Base-by-base conservation (phyloP, 2,113 vertebrate species). In the Pygoscelis antarcticus region DNA sequence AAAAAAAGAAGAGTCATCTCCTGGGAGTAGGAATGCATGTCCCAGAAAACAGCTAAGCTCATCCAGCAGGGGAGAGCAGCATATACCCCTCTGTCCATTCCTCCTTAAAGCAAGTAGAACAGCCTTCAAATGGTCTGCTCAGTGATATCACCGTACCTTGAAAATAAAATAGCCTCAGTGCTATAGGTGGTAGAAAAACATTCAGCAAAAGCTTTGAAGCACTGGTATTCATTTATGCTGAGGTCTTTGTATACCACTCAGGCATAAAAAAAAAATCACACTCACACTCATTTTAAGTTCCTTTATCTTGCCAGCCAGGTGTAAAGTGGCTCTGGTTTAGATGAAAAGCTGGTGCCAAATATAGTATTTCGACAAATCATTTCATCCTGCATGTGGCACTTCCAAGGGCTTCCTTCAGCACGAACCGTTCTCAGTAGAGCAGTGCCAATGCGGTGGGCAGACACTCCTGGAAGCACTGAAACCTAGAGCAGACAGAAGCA, bases 331-430 rank as follows among this genome's bases (percentile, higher is more conserved):
- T 90, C 71, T 4, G 34, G 34, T 65, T 52, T 3, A 57, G 90
- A 93, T 83, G 77, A 96, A 83, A 91, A 94, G 89, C 91, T 14
- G 70, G 18, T 82, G 84, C 87, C 89, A 75, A 95, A 94, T 91
- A 85, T 65, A 95, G 83, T 7, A 9, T 80, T n/a, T n/a, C 3
- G 2, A 83, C 58, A 69, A 61, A 85, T 69, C 30, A 8, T 54
- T 93, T 87, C 34, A 58, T 87, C 74, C 74, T 2, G 7, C 16
- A 0, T 5, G 23, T 9, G 64, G 83, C 72, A 3, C 87, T 72
- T 92, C 75, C 83, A 77, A 92, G 70, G 83, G 72, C 64, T 96
- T 61, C 86, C 79, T 72, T 51, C 7, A 2, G 87, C 83, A 40
- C 5, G 1, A 70, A 10, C 20, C 13, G 0, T 60, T 26, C 47